Percentiles rank a stretch among this genome's conserved stretches.
These are phyloP conservation scores for Plestiodon gilberti DNA, from an alignment of 2,113 vertebrate species.

Conservation along the genomic window DNA sequence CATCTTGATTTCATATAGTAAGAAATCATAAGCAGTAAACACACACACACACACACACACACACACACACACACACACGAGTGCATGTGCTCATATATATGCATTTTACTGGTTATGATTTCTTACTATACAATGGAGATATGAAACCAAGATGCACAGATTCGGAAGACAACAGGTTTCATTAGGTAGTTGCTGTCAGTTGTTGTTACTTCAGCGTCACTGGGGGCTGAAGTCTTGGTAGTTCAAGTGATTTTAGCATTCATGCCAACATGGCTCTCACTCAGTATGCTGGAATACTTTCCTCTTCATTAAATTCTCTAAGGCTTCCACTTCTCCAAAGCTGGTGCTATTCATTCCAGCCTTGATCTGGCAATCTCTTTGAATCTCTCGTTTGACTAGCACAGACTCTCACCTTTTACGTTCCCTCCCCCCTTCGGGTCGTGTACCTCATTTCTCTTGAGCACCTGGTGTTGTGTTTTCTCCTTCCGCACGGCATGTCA, in stretches of 20 bases:
- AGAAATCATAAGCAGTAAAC: too few species aligned
- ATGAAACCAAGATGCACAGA: background rate
- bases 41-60: too few species aligned
- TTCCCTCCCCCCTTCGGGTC: background rate
- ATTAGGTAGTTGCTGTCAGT: background rate
- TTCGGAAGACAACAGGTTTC: background rate
- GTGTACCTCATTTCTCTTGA: constrained; percentile 22
- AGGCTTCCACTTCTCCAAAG: background rate
- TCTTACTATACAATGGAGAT: background rate
- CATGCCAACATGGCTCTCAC: background rate
- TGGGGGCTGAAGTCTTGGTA: background rate
- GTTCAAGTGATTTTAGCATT: constrained; percentile 23
- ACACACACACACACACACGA: too few species aligned
- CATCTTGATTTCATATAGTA: too few species aligned
- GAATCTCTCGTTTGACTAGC: constrained; percentile 25
- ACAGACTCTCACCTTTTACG: constrained; percentile 1
- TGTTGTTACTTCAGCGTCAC: constrained; percentile 8
- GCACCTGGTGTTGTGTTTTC: constrained; percentile 17
- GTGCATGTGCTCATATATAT: too few species aligned
- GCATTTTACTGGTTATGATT: background rate
- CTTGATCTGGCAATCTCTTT: constrained; percentile 25
- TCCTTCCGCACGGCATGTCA: background rate
- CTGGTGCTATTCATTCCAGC: background rate
- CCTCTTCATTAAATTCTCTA: constrained; percentile 35
- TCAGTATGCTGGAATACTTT: constrained; percentile 7